Base-by-base conservation (phyloP, 2,888 invertebrate genomes). In the Lasioglossum marginatum region DNA sequence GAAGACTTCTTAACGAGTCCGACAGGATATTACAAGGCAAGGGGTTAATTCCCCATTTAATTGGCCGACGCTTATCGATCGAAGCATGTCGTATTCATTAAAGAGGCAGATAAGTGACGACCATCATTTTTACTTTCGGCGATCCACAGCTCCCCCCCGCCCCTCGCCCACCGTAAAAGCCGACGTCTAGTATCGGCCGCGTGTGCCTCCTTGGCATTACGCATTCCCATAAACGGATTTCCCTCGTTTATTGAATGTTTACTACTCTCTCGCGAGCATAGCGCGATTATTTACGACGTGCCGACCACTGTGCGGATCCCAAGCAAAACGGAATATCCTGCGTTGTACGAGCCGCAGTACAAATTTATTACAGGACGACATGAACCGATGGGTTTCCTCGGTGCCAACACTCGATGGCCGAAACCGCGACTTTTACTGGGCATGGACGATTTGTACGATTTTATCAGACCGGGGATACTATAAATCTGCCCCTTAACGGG, bases 211-310 rank as follows among this genome's bases (percentile, higher is more conserved):
- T 81, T 81, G 63, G 71, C 87, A 86, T 88, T 88, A 91, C 90
- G 91, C 91, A 88, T 93, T 93, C 92, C 91, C 90, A 92, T 94
- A 93, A 94, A 94, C 93, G 93, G 93, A 94, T 93, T 92, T 89
- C 88, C 88, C 84, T 90, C 92, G 92, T 93, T 93, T 92, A 93
- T 93, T 92, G 93, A 94, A 94, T 93, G 92, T 94, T 93, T 93
- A 94, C 92, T 91, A 88, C 91, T 88, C 86, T 87, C 89, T 88
- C 85, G 89, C 82, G 78, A 87, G 79, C 73, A 73, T 73, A 66
- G 68, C 79, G 66, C 85, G 81, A 76, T 91, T 92, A 92, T 92
- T 92, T 92, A 92, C 91, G 89, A 85, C 85, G 89, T 88, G 90
- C 84, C 84, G 85, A 78, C 71, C 81, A 88, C 87, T 91, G 88